Conservation (phyloP, 2,888 invertebrate species). For the Amaurobius ferox region DNA sequence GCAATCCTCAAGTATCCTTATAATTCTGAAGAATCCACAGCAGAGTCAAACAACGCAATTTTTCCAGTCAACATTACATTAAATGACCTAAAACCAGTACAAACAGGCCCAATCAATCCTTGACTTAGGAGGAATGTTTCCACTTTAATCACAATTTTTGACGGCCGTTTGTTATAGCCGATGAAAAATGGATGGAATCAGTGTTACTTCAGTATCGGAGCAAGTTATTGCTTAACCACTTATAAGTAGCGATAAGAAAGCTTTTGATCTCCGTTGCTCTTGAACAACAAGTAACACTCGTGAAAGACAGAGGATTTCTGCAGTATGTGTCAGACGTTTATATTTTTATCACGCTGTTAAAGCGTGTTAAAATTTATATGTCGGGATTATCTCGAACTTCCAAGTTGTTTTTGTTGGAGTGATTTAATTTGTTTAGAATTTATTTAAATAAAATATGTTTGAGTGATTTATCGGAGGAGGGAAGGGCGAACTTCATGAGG, state of each 20-base stretch:
- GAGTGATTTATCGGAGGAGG: no score
- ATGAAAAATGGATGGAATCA: slow-evolving; percentile 7
- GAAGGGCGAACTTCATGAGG: no score
- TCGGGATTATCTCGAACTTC: no score
- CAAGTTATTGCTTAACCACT: slow-evolving; percentile 7
- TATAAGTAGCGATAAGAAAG: background rate
- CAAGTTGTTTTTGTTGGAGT: no score
- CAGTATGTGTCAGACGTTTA: background rate
- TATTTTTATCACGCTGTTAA: background rate
- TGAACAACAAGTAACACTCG: background rate
- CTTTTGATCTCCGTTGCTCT: slow-evolving; percentile 6
- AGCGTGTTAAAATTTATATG: no score
- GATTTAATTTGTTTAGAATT: no score
- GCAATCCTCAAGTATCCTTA: no score
- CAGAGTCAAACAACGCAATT: background rate
- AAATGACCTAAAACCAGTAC: background rate
- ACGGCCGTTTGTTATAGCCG: background rate
- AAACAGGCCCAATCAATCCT: slow-evolving; percentile 8
- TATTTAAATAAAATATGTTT: no score
- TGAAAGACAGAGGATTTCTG: background rate
- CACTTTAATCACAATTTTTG: slow-evolving; percentile 1
- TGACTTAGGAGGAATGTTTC: background rate
- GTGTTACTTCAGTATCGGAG: slow-evolving; percentile 3
- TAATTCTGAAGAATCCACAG: background rate
- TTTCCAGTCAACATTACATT: background rate